Conservation (phyloP, 2,888 invertebrate species). For the Chaitophorus viminalis region DNA sequence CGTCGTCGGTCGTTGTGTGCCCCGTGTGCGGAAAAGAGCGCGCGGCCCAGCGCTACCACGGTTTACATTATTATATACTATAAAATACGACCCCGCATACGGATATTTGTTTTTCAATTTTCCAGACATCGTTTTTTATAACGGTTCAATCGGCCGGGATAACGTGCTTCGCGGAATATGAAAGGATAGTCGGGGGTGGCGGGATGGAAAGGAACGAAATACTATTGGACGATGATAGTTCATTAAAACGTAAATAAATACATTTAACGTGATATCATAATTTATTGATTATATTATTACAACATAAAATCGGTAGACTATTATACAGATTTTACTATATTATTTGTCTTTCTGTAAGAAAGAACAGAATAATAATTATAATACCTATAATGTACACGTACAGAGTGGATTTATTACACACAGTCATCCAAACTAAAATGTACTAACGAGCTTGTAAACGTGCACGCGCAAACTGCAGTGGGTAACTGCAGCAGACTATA, state of each 20-base stretch:
- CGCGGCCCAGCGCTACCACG: neutral
- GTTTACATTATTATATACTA: slow-evolving; percentile 13
- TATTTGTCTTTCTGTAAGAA: neutral
- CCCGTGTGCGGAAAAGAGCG: neutral
- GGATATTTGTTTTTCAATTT: slow-evolving; percentile 52
- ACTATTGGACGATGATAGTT: neutral
- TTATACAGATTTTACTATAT: too few species aligned
- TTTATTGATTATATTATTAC: too few species aligned
- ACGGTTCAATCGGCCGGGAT: slow-evolving; percentile 9
- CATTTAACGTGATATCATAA: too few species aligned
- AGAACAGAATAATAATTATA: too few species aligned
- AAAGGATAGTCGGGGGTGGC: too few species aligned
- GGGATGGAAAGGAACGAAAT: neutral
- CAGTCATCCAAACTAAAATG: neutral
- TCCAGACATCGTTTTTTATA: slow-evolving; percentile 20
- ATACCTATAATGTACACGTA: too few species aligned
- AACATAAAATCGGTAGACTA: too few species aligned
- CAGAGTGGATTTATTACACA: neutral
- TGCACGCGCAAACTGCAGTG: too few species aligned
- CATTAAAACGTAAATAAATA: neutral
- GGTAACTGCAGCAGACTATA: neutral
- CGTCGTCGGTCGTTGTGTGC: neutral
- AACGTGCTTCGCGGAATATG: neutral
- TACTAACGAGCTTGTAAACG: slow-evolving; percentile 39
- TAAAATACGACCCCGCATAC: neutral